Conservation (phyloP, 2,113 vertebrate species). For the Chauna torquata region DNA sequence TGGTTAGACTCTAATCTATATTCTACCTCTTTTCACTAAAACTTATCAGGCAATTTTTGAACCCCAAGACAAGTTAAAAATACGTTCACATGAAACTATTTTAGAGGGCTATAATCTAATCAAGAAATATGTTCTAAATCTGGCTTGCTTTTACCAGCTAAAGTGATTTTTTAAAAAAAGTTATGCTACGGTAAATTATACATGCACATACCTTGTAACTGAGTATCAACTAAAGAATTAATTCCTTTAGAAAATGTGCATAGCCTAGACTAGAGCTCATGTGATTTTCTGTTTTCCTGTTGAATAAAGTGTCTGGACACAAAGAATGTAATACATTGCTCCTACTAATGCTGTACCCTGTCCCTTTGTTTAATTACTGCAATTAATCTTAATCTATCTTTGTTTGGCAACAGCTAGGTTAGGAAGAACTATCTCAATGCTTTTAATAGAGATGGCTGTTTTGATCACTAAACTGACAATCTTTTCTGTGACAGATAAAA, state of each 20-base stretch:
- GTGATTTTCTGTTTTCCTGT: conserved; percentile 31
- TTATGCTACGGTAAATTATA: neutral
- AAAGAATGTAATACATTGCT: neutral
- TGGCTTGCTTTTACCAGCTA: neutral
- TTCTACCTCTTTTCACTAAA: neutral
- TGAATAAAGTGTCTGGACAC: conserved; percentile 1
- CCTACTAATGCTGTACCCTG: conserved; percentile 44
- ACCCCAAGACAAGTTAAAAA: neutral
- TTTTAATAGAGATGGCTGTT: conserved; percentile 23
- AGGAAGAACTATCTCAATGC: conserved; percentile 36
- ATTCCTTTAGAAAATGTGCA: neutral
- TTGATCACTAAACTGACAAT: conserved; percentile 15
- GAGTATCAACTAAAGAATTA: neutral
- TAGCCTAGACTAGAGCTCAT: neutral
- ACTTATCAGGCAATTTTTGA: neutral
- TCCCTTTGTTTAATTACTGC: conserved; percentile 56
- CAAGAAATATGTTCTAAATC: neutral
- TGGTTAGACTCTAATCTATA: neutral
- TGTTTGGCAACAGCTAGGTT: conserved; percentile 52
- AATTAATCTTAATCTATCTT: conserved; percentile 71
- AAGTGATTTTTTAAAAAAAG: neutral
- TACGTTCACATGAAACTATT: neutral
- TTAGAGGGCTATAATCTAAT: neutral
- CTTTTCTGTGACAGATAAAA: conserved; percentile 31
- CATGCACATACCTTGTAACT: neutral